Evolutionary conservation across 2,113 vertebrate genomes (phyloP).

Genomic region (Elanoides forficatus): DNA sequence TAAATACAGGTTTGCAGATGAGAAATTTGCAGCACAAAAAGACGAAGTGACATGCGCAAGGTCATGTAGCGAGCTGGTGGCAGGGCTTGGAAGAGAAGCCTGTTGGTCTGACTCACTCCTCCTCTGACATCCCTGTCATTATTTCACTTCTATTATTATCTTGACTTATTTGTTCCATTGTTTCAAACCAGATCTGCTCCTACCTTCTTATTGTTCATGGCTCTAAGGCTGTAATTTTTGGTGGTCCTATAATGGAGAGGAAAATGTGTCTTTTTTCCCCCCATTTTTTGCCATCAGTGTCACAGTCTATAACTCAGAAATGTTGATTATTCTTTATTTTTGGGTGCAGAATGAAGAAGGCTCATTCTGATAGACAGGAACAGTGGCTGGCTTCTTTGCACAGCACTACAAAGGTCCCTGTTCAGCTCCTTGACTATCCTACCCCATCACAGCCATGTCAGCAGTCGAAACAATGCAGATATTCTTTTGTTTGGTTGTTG

Average conservation of each 20-base stretch:
- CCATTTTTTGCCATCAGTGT: neutral
- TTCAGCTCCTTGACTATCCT: neutral
- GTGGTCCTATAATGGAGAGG: neutral
- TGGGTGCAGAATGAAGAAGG: neutral
- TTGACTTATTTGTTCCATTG: neutral
- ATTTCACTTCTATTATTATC: neutral
- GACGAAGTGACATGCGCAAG: neutral
- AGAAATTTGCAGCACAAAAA: neutral
- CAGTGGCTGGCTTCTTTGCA: neutral
- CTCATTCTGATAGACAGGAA: neutral
- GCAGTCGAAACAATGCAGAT: neutral
- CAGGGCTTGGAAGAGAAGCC: neutral
- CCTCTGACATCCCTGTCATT: neutral
- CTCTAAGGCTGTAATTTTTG: neutral
- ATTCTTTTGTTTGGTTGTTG: too few species aligned
- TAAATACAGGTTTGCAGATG: neutral
- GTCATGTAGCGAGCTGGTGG: neutral
- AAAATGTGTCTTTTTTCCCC: neutral
- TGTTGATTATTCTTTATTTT: neutral
- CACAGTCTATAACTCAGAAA: neutral
- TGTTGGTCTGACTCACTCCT: neutral
- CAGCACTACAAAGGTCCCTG: neutral
- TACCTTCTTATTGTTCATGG: neutral
- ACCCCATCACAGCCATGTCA: neutral
- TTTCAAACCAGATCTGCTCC: neutral